These are phyloP conservation scores for Oreochromis spilurus DNA, from an alignment of 2,113 vertebrate species.

Conservation along the genomic window DNA sequence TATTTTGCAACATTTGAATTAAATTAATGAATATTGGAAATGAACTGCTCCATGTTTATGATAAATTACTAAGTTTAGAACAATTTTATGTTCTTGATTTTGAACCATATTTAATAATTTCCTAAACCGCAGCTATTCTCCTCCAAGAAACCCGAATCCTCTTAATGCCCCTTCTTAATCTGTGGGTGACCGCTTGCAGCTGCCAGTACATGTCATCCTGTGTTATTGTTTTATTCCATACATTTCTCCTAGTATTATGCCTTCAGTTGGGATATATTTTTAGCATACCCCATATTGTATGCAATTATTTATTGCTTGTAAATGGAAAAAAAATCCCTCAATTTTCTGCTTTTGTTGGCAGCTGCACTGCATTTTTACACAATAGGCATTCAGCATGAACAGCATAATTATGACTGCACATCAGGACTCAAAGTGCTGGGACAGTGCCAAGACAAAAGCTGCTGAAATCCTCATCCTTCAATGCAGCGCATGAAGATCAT, in stretches of 20 bases:
- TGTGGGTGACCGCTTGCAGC: not conserved
- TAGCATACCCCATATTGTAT: constrained; percentile 46
- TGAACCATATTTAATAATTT: not conserved
- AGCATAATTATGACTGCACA: constrained; percentile 64
- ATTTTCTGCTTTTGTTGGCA: constrained; percentile 61
- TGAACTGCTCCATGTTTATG: not conserved
- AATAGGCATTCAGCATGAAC: constrained; percentile 65
- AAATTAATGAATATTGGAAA: not conserved
- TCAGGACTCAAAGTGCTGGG: constrained; percentile 56
- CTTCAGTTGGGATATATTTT: constrained; percentile 44
- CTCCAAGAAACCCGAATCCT: not conserved
- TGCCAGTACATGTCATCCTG: constrained; percentile 6
- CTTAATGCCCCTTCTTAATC: not conserved
- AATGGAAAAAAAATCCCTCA: constrained; percentile 43
- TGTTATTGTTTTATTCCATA: constrained; percentile 50
- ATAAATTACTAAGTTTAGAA: not conserved
- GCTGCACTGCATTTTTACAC: constrained; percentile 48
- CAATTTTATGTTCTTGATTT: not conserved
- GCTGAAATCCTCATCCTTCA: constrained; percentile 59
- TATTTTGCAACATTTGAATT: not conserved
- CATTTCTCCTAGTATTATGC: constrained; percentile 44
- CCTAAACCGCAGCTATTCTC: not conserved
- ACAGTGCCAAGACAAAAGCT: constrained; percentile 45
- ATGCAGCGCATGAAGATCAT: constrained; percentile 60
- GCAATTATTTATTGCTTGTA: constrained; percentile 57